Evolutionary conservation across 2,888 invertebrate genomes (phyloP).

Genomic region (Eupithecia abbreviata): DNA sequence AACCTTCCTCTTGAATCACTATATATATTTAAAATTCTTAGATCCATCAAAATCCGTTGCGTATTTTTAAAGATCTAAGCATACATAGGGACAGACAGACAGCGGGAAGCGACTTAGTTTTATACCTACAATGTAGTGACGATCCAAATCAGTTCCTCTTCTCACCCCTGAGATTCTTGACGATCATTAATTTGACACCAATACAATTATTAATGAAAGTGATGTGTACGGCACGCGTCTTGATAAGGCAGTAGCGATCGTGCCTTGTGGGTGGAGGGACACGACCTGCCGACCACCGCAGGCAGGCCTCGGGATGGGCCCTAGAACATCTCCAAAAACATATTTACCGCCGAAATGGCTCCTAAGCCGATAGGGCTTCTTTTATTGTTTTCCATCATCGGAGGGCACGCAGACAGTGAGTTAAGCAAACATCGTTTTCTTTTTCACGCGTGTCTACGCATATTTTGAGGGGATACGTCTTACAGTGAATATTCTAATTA

Average conservation of each 20-base stretch:
- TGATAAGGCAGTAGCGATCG: constrained; percentile 55
- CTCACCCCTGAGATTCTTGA: constrained; percentile 61
- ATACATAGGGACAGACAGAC: too few relatives aligned
- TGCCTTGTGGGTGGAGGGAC: constrained; percentile 57
- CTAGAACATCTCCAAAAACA: constrained; percentile 63
- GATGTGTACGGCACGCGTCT: constrained; percentile 52
- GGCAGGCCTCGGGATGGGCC: constrained; percentile 74
- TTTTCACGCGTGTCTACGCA: constrained; percentile 56
- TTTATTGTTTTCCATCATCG: constrained; percentile 69
- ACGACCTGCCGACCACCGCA: constrained; percentile 57
- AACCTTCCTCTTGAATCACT: too few relatives aligned
- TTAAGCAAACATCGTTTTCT: constrained; percentile 60
- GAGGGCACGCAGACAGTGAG: constrained; percentile 68
- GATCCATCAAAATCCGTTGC: too few relatives aligned
- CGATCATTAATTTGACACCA: constrained; percentile 77
- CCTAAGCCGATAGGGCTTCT: constrained; percentile 69
- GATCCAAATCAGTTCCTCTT: constrained; percentile 23
- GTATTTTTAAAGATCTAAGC: too few relatives aligned
- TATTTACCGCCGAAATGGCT: constrained; percentile 77
- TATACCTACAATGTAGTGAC: not conserved
- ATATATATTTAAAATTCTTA: too few relatives aligned
- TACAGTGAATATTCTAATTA: constrained; percentile 9
- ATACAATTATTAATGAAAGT: constrained; percentile 62
- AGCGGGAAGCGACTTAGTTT: too few relatives aligned
- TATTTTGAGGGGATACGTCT: constrained; percentile 37